Evolutionary conservation across 2,797 vertebrate species (phyloP), one percentile per base, ranked within the genome.

Genomic region (Schizopygopsis pylzovi): DNA sequence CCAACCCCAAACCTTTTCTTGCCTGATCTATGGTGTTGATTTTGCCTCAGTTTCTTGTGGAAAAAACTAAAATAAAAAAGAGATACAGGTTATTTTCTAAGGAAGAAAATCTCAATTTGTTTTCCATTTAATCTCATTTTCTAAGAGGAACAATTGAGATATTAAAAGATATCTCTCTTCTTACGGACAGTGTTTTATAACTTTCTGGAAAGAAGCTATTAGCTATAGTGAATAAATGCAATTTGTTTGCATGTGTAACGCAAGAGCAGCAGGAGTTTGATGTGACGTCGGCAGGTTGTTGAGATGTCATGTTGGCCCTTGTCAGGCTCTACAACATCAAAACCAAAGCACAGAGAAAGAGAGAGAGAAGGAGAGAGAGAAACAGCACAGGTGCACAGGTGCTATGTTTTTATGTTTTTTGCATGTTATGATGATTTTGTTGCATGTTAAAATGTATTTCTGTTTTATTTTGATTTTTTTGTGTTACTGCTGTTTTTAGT

Each of bases 271-370:
- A 4, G 43, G 72, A 52, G 43, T 47, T 49, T 80, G 54, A 73
- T 1, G 12, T 68, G 83, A 71, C 72, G n/a, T 82, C 76, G 79
- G 77, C 77, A 84, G 70, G 45, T 80, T 75, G 45, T 80, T 75
- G 81, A 59, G 84, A 92, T 91, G 91, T 88, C 90, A 92, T 91
- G 89, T 90, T 87, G 81, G 47, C 47, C 41, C 15, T 18, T 28
- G 52, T 61, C 28, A 71, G 16, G 71, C 39, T 56, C 67, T 15
- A 76, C 83, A 67, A 52, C 59, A 76, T 79, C 59, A 79, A 37
- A 79, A 82, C 15, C 71, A 79, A 65, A 81, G 43, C 56, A 76
- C 63, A 77, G n/a, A 37, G 52, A 22, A 33, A 11, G n/a, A 73
- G 52, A 73, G 52, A 77, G n/a, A 37, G 52, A 22, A 33, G 28